phyloP scores from a whole-genome alignment of 2,888 invertebrate species.

The Dryococelus australis region DNA sequence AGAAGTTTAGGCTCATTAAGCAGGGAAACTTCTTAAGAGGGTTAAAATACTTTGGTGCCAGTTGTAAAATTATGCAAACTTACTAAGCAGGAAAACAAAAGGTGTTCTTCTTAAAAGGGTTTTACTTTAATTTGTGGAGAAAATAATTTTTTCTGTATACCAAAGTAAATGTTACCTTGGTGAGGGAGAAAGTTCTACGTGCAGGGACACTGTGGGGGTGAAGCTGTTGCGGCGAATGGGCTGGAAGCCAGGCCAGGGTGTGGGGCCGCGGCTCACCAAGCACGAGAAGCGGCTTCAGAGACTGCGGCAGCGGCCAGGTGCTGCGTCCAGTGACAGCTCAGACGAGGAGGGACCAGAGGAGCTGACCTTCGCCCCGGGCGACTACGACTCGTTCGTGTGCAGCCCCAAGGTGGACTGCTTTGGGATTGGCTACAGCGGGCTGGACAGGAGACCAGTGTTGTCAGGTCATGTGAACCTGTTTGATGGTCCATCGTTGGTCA shows the following conservation, averaged over 20 bases:
- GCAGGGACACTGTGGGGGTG: conserved; percentile 87
- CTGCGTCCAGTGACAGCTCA: background rate
- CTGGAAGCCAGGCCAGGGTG: conserved; percentile 86
- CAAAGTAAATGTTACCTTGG: no score
- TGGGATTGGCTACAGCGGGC: conserved; percentile 78
- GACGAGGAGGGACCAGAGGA: conserved; percentile 63
- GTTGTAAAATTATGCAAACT: no score
- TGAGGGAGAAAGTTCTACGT: background rate
- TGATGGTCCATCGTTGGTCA: conserved; percentile 60
- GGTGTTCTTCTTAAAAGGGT: no score
- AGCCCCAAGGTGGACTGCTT: conserved; percentile 82
- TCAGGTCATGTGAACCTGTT: conserved; percentile 60
- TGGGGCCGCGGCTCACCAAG: conserved; percentile 68
- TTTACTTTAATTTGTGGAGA: no score
- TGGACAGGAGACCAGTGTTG: conserved; percentile 72
- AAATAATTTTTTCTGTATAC: no score
- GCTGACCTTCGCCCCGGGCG: conserved; percentile 77
- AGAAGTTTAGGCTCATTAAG: no score
- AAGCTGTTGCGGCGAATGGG: conserved; percentile 88
- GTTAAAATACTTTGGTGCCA: no score
- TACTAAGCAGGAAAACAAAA: no score
- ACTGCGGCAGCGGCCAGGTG: conserved; percentile 51
- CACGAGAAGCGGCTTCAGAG: conserved; percentile 54
- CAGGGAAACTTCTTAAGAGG: no score
- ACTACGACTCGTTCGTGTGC: conserved; percentile 76